Percentiles rank a stretch among this genome's conserved stretches.
phyloP scores from a whole-genome alignment of 1,140 invertebrate genomes.

The Bombus cullumanus region DNA sequence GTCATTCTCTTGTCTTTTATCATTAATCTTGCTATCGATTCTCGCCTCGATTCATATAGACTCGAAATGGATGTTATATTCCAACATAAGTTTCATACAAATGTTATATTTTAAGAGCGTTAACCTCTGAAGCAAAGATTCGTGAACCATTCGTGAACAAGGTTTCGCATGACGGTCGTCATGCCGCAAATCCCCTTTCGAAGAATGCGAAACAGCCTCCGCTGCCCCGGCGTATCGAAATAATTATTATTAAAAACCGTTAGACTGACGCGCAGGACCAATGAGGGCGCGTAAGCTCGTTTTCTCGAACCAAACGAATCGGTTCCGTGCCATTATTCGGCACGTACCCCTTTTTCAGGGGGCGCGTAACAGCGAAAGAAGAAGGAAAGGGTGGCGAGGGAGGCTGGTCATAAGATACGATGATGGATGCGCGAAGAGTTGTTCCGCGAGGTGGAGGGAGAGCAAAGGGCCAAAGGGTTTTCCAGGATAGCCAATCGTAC shows the following conservation, averaged over 20 bases:
- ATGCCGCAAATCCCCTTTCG: neutral
- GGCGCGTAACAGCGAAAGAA: slow-evolving; percentile 29
- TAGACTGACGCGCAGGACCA: slow-evolving; percentile 41
- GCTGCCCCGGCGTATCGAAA: slow-evolving; percentile 60
- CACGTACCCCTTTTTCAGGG: slow-evolving; percentile 29
- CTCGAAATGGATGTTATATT: too few relatives aligned
- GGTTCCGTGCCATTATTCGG: slow-evolving; percentile 70
- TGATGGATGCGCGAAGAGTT: slow-evolving; percentile 81
- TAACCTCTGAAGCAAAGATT: too few relatives aligned
- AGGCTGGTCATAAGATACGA: slow-evolving; percentile 74
- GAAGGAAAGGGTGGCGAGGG: slow-evolving; percentile 77
- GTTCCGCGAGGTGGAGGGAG: slow-evolving; percentile 61
- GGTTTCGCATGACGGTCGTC: neutral
- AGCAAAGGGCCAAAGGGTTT: slow-evolving; percentile 75
- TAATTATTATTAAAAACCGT: slow-evolving; percentile 79
- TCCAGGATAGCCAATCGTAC: slow-evolving; percentile 61
- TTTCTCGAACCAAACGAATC: slow-evolving; percentile 72
- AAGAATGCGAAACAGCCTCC: slow-evolving; percentile 7
- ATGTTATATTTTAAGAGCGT: too few relatives aligned
- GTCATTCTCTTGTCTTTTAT: too few relatives aligned
- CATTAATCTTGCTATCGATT: too few relatives aligned
- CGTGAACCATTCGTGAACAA: neutral
- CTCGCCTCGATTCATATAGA: too few relatives aligned
- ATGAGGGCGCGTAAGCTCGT: slow-evolving; percentile 53
- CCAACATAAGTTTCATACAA: too few relatives aligned